Conservation (phyloP, 2,113 vertebrate genomes). For the Zeus faber region DNA sequence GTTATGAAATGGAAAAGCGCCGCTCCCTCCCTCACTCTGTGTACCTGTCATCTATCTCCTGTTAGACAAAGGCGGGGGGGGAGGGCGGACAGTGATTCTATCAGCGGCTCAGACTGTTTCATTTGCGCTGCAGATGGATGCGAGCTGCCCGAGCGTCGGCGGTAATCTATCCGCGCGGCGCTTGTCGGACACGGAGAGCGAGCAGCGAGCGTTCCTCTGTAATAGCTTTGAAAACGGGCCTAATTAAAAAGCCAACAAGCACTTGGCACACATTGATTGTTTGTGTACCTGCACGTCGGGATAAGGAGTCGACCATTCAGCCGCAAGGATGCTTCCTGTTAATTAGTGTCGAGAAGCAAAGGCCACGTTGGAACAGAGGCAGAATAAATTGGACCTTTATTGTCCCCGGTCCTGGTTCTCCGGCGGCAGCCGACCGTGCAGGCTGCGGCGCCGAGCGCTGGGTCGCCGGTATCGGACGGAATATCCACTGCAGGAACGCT, state of each 20-base stretch:
- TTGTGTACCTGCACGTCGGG: constrained; percentile 62
- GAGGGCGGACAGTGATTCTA: constrained; percentile 37
- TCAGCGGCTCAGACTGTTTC: constrained; percentile 33
- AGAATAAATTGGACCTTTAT: constrained; percentile 33
- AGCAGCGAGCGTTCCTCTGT: constrained; percentile 49
- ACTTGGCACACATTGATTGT: constrained; percentile 65
- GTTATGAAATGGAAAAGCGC: constrained; percentile 65
- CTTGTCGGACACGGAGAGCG: constrained; percentile 51
- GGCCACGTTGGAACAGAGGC: constrained; percentile 38
- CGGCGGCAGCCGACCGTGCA: too few relatives aligned
- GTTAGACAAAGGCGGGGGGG: constrained; percentile 33
- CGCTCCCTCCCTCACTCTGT: too few relatives aligned
- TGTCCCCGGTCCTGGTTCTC: constrained; percentile 20
- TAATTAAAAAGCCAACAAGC: constrained; percentile 67
- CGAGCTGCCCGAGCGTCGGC: constrained; percentile 27
- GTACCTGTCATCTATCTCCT: constrained; percentile 67
- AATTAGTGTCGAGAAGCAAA: constrained; percentile 53
- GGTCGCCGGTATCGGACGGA: too few relatives aligned
- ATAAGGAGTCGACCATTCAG: constrained; percentile 58
- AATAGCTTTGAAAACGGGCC: constrained; percentile 54
- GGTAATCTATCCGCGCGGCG: constrained; percentile 48
- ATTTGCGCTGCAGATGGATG: constrained; percentile 51
- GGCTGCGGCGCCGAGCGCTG: too few relatives aligned
- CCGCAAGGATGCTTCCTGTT: constrained; percentile 49
- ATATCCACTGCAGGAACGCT: too few relatives aligned